These are phyloP conservation scores for Pyrgilauda ruficollis DNA, from an alignment of 2,113 vertebrate species.

Conservation along the genomic window DNA sequence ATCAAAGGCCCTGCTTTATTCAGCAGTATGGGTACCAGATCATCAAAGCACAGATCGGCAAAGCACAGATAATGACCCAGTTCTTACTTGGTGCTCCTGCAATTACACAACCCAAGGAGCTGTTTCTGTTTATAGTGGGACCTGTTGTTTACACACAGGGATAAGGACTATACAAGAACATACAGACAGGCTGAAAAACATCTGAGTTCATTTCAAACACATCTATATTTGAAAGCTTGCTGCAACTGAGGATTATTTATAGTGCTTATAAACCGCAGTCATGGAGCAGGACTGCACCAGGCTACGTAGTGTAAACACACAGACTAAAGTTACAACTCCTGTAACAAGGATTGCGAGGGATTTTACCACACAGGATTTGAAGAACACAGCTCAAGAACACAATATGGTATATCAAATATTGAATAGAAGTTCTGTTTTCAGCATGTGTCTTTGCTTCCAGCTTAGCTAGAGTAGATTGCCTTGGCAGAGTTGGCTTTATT, in stretches of 20 bases:
- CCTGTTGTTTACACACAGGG: background rate
- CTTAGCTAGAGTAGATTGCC: background rate
- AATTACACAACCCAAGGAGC: background rate
- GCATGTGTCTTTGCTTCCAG: background rate
- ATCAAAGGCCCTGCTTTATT: background rate
- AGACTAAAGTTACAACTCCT: background rate
- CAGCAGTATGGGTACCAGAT: background rate
- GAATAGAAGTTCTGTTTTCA: background rate
- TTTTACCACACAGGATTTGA: background rate
- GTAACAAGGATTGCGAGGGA: background rate
- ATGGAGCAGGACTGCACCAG: background rate
- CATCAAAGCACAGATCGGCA: background rate
- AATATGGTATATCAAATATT: background rate
- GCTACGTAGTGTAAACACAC: background rate
- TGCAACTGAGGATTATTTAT: slow-evolving; percentile 13
- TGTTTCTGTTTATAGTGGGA: background rate
- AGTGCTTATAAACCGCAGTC: background rate
- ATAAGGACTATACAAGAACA: background rate
- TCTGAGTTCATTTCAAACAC: background rate
- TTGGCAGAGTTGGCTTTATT: background rate
- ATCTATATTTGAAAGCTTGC: background rate
- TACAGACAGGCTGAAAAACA: background rate
- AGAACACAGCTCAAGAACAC: background rate
- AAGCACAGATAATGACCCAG: background rate
- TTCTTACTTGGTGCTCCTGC: background rate